A percentile compares a stretch with the other conserved stretches of the same genome.
Conservation (phyloP, 2,888 invertebrate genomes). For the Tachina grossa region DNA sequence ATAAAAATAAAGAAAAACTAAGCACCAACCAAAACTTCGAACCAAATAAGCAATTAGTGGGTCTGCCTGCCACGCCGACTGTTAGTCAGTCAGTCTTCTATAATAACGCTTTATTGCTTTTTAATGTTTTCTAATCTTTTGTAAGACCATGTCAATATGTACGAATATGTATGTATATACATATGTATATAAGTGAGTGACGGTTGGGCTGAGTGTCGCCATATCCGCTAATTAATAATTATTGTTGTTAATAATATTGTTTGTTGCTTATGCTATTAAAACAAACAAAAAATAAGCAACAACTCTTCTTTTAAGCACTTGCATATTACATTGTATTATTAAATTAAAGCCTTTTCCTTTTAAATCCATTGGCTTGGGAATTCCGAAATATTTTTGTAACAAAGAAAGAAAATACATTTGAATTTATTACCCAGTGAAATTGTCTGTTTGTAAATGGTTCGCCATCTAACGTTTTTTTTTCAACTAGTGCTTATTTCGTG, state of each 20-base stretch:
- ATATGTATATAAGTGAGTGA: neutral
- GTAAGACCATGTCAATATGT: neutral
- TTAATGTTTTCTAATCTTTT: slow-evolving; percentile 11
- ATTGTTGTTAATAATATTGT: slow-evolving; percentile 39
- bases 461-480: too few relatives aligned
- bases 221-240: slow-evolving; percentile 63
- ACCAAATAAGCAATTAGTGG: slow-evolving; percentile 10
- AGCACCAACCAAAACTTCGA: slow-evolving; percentile 14
- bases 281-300: neutral
- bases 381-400: slow-evolving; percentile 55
- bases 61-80: neutral
- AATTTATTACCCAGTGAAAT: slow-evolving; percentile 50
- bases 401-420: slow-evolving; percentile 16
- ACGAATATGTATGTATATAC: neutral
- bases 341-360: slow-evolving; percentile 41
- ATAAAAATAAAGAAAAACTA: neutral
- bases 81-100: slow-evolving; percentile 10
- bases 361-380: slow-evolving; percentile 39
- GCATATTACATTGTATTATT: slow-evolving; percentile 20
- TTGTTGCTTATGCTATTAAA: slow-evolving; percentile 12
- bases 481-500: too few relatives aligned
- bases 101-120: neutral
- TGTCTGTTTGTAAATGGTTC: slow-evolving; percentile 28
- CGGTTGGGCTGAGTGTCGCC: slow-evolving; percentile 38
- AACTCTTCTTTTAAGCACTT: slow-evolving; percentile 1